These are phyloP conservation scores for Conchocele bisecta DNA, from an alignment of 2,888 invertebrate genomes.

Conservation along the genomic window DNA sequence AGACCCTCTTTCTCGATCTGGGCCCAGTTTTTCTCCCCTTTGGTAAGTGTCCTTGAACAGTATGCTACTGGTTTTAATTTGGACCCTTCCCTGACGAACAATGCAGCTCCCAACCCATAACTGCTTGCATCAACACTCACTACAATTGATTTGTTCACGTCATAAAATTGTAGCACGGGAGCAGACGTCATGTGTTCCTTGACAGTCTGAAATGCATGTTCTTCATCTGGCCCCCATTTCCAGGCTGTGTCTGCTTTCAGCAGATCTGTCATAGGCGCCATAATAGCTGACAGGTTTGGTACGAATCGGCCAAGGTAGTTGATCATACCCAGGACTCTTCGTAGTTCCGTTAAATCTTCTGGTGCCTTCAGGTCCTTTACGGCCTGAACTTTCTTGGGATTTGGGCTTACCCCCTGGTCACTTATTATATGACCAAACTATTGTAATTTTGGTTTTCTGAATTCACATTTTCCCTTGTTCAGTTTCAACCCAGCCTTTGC, in stretches of 20 bases:
- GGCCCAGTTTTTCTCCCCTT: conserved; percentile 49
- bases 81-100: conserved; percentile 42
- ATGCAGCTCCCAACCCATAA: conserved; percentile 58
- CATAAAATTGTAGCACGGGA: conserved; percentile 55
- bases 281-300: conserved; percentile 38
- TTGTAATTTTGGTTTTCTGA: conserved; percentile 26
- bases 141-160: conserved; percentile 46
- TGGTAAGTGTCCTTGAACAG: conserved; percentile 55
- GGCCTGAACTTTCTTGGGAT: conserved; percentile 37
- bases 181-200: conserved; percentile 46
- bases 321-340: conserved; percentile 17
- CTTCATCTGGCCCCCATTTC: conserved; percentile 32
- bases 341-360: conserved; percentile 22
- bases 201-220: conserved; percentile 43
- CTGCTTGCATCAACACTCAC: conserved; percentile 61
- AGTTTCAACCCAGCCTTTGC: conserved; percentile 35
- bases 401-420: conserved; percentile 30
- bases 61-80: conserved; percentile 55
- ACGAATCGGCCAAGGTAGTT: conserved; percentile 20
- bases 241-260: conserved; percentile 33
- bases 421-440: conserved; percentile 49
- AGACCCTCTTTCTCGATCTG: conserved; percentile 61
- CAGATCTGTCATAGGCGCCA: conserved; percentile 48
- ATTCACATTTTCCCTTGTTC: conserved; percentile 52
- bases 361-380: conserved; percentile 19